Base-by-base conservation (phyloP, 2,113 vertebrate species). In the Motacilla tschutschensis region DNA sequence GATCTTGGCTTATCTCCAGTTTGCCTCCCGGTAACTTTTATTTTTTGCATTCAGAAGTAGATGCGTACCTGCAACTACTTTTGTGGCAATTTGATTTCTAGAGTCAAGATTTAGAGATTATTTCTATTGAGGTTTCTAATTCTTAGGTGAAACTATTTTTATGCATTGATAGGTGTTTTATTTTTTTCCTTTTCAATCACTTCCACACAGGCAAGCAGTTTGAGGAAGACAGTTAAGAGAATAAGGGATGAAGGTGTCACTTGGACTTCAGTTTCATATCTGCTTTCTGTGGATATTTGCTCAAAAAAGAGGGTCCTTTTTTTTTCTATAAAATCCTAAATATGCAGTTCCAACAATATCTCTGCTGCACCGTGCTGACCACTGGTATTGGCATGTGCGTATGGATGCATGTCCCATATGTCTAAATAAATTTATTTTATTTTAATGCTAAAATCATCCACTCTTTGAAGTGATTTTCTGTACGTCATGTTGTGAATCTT, bases 201-300 rank as follows among this genome's bases (percentile, higher is more conserved):
- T 73, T 86, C 19, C 55, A 51, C 47, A n/a, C 29, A 63, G 57
- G 20, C n/a, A 67, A 75, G 46, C 25, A 50, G 17, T 71, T 89
- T 70, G 77, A 85, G 65, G 75, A 87, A 69, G 48, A 48, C 29
- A 51, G 40, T 46, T 62, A 63, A 40, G 44, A 76, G 64, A 87
- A 46, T 74, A 48, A 73, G 44, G 46, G 60, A 44, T 4, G 24
- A 85, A 83, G 35, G 53, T 63, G 70, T 72, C 78, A 26, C 50
- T 85, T 77, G 53, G 36, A 76, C 69, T 67, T 83, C 29, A 40
- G 40, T 82, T 88, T 84, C 62, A 53, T n/a, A 59, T 54, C 60
- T 57, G 36, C 41, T 83, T 85, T 70, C 44, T 86, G 57, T 89
- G 69, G 53, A 38, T 85, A 44, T 59, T 91, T 87, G 62, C 26